phyloP scores from a whole-genome alignment of 2,113 vertebrate genomes.

The Podarcis raffonei region DNA sequence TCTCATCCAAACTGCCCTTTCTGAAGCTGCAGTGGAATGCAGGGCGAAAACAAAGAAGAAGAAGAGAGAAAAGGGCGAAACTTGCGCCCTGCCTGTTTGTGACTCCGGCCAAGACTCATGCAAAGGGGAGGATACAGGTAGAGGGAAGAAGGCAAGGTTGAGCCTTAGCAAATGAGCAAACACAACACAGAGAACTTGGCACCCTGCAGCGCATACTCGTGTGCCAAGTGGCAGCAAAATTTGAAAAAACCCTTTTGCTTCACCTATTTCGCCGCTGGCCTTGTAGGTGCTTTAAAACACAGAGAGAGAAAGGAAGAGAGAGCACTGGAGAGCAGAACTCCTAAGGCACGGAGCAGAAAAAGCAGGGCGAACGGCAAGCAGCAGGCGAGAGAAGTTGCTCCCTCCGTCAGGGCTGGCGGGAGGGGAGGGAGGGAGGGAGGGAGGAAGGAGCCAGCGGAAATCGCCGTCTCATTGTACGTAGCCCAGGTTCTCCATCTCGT shows the following conservation, averaged over 20 bases:
- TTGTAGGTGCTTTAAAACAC: conserved; percentile 62
- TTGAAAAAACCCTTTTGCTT: conserved; percentile 36
- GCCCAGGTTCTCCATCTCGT: conserved; percentile 96
- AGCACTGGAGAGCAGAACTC: conserved; percentile 68
- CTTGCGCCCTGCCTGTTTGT: conserved; percentile 31
- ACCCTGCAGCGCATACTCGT: conserved; percentile 60
- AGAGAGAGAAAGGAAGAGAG: conserved; percentile 49
- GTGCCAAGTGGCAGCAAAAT: conserved; percentile 65
- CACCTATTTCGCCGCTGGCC: conserved; percentile 56
- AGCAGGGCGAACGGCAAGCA: conserved; percentile 77
- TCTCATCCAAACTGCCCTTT: conserved; percentile 32
- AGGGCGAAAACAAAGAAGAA: neutral
- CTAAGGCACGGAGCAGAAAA: conserved; percentile 73
- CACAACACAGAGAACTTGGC: conserved; percentile 64
- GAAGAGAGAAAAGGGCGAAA: neutral
- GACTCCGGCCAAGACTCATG: conserved; percentile 66
- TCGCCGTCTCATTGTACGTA: conserved; percentile 82
- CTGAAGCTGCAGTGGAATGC: conserved; percentile 16
- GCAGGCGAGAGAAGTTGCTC: conserved; percentile 73
- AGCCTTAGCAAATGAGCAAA: conserved; percentile 67
- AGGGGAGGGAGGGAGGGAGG: neutral
- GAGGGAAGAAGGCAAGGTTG: conserved; percentile 14
- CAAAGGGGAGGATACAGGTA: conserved; percentile 52
- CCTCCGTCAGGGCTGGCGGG: conserved; percentile 13
- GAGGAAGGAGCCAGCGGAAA: conserved; percentile 12